Evolutionary conservation across 2,797 vertebrate species (phyloP), one percentile per base, ranked within the genome.

Genomic region (Anguilla anguilla): DNA sequence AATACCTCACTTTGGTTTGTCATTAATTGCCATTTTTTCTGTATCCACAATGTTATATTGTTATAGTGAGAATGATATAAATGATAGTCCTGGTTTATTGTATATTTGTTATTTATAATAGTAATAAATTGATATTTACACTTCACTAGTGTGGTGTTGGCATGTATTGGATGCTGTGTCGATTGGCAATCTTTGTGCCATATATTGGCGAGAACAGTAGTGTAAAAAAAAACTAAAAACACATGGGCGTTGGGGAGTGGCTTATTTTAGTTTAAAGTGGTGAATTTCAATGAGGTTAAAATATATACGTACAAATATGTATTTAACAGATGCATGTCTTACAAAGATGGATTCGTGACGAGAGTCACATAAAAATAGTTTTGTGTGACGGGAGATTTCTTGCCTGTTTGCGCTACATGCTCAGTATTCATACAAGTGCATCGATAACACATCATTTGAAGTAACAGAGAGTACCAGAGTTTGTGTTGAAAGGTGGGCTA

Each of bases 51-150:
- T 82, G 39, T 79, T 79, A 51, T 51, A 46, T 51, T 82, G 79
- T 51, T 82, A 2, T 82, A 82, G 43, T 51, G 51, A 51, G 25
- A 82, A n/a, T 82, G 9, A 49, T 82, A 82, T 49, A 49, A 82
- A 49, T 6, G 51, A 82, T 46, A 82, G 43, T 51, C 79, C 19
- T 82, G 25, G 22, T 82, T 51, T 82, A 82, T 82, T 82, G n/a
- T 82, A 51, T 82, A 82, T 82, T 82, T 82, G 43, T 25, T 51
- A 51, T 51, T 82, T 82, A 82, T 15, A 82, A 82, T 82, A n/a
- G 79, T 82, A 82, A 82, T 82, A 82, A 82, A 82, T 82, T 49
- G 43, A 11, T 51, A 82, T 82, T 82, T 82, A 82, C 79, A 82
- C 46, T 43, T 46, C 43, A 82, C 22, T n/a, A 51, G 19, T 51